Evolutionary conservation across 2,797 vertebrate species (phyloP), one percentile per base, ranked within the genome.

Genomic region (Anabacerthia variegaticeps): DNA sequence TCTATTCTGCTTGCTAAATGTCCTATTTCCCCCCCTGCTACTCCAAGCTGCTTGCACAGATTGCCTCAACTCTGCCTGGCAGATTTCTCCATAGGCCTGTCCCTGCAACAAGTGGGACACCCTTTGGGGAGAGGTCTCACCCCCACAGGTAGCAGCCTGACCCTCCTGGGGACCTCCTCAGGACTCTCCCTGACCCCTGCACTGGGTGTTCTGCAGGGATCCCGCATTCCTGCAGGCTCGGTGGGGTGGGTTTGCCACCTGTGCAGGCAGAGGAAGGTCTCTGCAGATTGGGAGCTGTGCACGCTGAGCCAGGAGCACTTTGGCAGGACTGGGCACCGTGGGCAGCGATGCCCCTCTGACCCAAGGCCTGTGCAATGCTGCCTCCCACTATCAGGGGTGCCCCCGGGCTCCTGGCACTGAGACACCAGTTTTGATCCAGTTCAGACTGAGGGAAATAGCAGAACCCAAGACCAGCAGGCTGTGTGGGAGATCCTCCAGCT

Each of bases 321-420:
- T 0, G 1, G 7, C 36, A 54, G 71, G 65, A 81, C 28, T 7
- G 1, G 88, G 37, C 1, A 1, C 34, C 18, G 28, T 1, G 10
- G 65, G 51, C 54, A 91, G 55, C 0, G 0, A 1, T 9, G 15
- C 34, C 36, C 14, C 63, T 39, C 76, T 52, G 61, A 68, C 36
- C 52, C 66, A 17, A 2, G 6, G 23, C 0, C 1, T 30, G 68
- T 27, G 20, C 10, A 21, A 17, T 2, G 22, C 27, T 75, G 43
- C 32, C 41, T 77, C 49, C 51, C 12, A 1, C 30, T 41, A 61
- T 21, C 68, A 55, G 34, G n/a, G 78, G 12, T 4, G 0, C 56
- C 79, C n/a, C 34, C 34, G 58, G 65, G 28, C 77, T 58, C 34
- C 28, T 32, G 63, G 54, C 58, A 30, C 67, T 2, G 56, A 27